Percentiles rank a stretch among this genome's conserved stretches.
Evolutionary conservation across 2,888 invertebrate species (phyloP).

Genomic region (Lissonota sp.): DNA sequence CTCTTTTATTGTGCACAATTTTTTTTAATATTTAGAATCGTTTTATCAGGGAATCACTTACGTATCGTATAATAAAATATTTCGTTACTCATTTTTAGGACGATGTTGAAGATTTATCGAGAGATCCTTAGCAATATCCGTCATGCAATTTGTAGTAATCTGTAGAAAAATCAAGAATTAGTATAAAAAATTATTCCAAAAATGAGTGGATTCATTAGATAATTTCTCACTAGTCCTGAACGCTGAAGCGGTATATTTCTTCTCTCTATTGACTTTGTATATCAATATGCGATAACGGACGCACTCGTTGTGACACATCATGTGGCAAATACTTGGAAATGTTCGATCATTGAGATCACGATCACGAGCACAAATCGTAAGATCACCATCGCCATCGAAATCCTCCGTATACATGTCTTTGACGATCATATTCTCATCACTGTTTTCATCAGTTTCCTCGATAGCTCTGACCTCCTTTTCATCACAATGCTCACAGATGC

Average conservation of each 20-base stretch:
- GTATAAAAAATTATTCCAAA: neutral
- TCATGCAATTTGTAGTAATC: conserved; percentile 79
- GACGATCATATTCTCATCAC: conserved; percentile 33
- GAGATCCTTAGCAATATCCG: conserved; percentile 70
- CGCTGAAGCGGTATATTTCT: conserved; percentile 64
- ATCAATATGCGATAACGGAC: conserved; percentile 70
- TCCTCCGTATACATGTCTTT: conserved; percentile 69
- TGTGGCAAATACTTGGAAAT: conserved; percentile 79
- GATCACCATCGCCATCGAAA: conserved; percentile 74
- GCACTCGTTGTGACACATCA: conserved; percentile 80
- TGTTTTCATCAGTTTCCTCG: conserved; percentile 57
- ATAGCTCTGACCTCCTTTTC: conserved; percentile 68
- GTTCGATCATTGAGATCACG: conserved; percentile 75
- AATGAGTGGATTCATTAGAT: neutral
- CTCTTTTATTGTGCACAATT: too few relatives aligned
- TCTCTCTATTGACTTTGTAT: conserved; percentile 60
- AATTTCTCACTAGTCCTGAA: conserved; percentile 76
- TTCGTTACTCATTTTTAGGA: too few relatives aligned
- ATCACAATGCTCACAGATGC: conserved; percentile 75
- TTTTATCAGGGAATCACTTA: too few relatives aligned
- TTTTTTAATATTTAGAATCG: too few relatives aligned
- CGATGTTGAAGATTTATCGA: too few relatives aligned
- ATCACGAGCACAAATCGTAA: conserved; percentile 79
- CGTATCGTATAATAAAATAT: too few relatives aligned
- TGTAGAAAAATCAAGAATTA: conserved; percentile 60